Evolutionary conservation across 2,888 invertebrate genomes (phyloP).

Genomic region (Ceramica pisi): DNA sequence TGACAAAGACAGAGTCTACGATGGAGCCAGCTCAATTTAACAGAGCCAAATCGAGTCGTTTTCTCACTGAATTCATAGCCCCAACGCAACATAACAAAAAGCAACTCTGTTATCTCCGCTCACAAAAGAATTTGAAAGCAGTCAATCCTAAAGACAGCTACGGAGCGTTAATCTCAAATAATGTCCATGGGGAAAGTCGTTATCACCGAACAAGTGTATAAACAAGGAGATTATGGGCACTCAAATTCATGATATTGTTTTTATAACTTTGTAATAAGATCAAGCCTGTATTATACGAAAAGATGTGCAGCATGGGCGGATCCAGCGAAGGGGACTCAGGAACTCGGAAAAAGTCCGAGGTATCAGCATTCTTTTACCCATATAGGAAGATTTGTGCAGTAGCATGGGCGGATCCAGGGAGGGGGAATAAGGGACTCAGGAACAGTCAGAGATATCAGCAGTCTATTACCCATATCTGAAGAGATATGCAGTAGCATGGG

Average conservation of each 20-base stretch:
- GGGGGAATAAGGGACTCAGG: too few species aligned
- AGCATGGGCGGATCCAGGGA: too few species aligned
- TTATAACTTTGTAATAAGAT: conserved; percentile 14
- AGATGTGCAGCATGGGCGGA: too few species aligned
- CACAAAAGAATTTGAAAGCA: conserved; percentile 55
- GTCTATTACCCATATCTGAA: too few species aligned
- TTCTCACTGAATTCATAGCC: not conserved
- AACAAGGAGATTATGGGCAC: conserved; percentile 33
- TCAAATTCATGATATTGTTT: conserved; percentile 26
- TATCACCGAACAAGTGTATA: conserved; percentile 37
- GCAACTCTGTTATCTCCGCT: conserved; percentile 16
- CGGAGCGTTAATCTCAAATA: conserved; percentile 41
- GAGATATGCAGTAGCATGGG: too few species aligned
- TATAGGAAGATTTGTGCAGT: too few species aligned
- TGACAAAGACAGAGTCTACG: too few species aligned
- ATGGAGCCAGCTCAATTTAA: not conserved
- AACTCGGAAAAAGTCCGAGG: too few species aligned
- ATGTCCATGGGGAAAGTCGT: conserved; percentile 36
- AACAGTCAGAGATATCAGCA: too few species aligned
- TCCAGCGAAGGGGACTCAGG: too few species aligned
- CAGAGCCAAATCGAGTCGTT: not conserved
- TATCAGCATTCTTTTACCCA: too few species aligned
- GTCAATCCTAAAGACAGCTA: conserved; percentile 33
- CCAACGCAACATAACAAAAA: conserved; percentile 17
- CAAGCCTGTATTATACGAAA: not conserved